Conservation (phyloP, 2,113 vertebrate genomes). For the Cavia porcellus region DNA sequence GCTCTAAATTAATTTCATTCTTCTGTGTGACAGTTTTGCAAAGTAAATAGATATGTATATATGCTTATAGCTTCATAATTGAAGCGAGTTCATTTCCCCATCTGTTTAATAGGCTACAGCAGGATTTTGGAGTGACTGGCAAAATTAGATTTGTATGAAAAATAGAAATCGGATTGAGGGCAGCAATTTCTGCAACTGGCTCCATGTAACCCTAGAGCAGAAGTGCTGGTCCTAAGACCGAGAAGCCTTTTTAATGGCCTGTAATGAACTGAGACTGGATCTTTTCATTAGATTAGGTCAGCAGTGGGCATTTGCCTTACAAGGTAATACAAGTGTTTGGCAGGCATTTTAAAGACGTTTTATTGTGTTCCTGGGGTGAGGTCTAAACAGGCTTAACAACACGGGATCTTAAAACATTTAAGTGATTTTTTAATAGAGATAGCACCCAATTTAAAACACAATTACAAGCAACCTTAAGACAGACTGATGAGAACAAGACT, state of each 20-base stretch:
- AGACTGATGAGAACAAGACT: background rate
- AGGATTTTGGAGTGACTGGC: background rate
- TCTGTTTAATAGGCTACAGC: conserved; percentile 7
- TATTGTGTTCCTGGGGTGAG: conserved; percentile 23
- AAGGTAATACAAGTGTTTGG: conserved; percentile 38
- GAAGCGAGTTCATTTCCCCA: conserved; percentile 17
- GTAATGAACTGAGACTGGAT: background rate
- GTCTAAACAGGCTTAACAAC: conserved; percentile 21
- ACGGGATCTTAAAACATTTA: background rate
- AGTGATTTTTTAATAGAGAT: conserved; percentile 47
- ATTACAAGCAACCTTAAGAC: background rate
- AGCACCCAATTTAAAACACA: conserved; percentile 54
- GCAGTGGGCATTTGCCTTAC: conserved; percentile 26
- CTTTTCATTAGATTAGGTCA: conserved; percentile 25
- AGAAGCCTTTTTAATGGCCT: conserved; percentile 18
- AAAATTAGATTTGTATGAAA: conserved; percentile 47
- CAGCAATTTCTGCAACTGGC: background rate
- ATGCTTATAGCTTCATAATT: background rate
- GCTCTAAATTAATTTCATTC: conserved; percentile 41
- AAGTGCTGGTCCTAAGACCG: background rate
- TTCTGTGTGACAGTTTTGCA: conserved; percentile 16
- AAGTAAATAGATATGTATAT: conserved; percentile 23
- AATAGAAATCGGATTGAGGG: conserved; percentile 17
- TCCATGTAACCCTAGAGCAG: conserved; percentile 1
- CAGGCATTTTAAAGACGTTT: conserved; percentile 48